Percentiles rank a stretch among this genome's conserved stretches.
Conservation (phyloP, 2,113 vertebrate species). For the Hippocampus mohnikei region DNA sequence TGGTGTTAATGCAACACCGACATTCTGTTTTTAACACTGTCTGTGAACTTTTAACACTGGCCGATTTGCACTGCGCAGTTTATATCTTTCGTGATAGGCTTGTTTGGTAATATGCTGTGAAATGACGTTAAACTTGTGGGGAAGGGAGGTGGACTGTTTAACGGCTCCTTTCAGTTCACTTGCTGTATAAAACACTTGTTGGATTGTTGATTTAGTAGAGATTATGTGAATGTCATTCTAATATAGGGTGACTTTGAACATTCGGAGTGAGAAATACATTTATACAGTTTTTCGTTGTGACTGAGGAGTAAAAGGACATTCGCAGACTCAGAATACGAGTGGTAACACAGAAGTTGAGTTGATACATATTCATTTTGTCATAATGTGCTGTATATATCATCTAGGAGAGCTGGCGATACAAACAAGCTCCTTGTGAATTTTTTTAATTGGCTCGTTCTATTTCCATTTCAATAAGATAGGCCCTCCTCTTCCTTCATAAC, state of each 20-base stretch:
- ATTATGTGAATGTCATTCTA: not conserved
- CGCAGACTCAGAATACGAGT: slow-evolving; percentile 49
- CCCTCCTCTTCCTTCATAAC: slow-evolving; percentile 39
- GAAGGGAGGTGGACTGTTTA: no score
- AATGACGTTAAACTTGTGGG: no score
- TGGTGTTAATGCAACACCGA: no score
- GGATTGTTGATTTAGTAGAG: not conserved
- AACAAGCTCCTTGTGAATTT: slow-evolving; percentile 69
- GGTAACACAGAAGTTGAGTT: slow-evolving; percentile 59
- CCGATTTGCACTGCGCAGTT: no score
- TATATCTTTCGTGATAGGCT: no score
- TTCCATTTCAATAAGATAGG: slow-evolving; percentile 72
- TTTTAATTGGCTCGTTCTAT: slow-evolving; percentile 71
- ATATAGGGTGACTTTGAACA: slow-evolving; percentile 22
- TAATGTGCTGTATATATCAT: slow-evolving; percentile 73
- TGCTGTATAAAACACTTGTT: not conserved
- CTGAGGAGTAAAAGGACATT: slow-evolving; percentile 36
- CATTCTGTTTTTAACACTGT: no score
- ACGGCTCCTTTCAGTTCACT: no score
- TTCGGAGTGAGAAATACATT: slow-evolving; percentile 36
- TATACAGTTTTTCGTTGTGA: slow-evolving; percentile 31
- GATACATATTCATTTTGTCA: slow-evolving; percentile 68
- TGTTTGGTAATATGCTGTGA: no score
- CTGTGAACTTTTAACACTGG: no score
- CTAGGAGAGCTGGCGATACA: slow-evolving; percentile 58